phyloP scores from a whole-genome alignment of 2,113 vertebrate species.

The Tor tambroides region DNA sequence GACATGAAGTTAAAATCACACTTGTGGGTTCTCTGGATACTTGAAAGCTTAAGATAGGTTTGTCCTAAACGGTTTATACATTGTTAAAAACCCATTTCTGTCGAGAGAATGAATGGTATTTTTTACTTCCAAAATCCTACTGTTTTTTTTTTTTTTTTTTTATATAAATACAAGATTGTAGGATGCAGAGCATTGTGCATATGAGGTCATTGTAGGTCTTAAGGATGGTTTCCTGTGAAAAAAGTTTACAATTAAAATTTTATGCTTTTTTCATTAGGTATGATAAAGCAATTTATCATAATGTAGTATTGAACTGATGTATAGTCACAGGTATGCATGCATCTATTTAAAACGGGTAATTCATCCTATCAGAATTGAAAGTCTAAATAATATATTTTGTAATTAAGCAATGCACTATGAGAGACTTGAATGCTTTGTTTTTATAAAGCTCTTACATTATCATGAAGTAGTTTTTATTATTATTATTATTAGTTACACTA shows the following conservation, averaged over 20 bases:
- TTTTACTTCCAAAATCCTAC: not conserved
- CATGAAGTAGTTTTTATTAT: no score
- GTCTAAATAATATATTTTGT: not conserved
- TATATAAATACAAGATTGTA: no score
- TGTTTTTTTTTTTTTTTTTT: not conserved
- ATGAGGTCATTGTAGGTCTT: not conserved
- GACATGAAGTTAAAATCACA: not conserved
- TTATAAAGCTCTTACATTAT: not conserved
- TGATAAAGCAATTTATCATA: not conserved
- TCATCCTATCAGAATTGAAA: not conserved
- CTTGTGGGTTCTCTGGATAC: not conserved
- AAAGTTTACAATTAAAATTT: not conserved
- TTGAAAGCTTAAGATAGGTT: no score
- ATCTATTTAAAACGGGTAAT: not conserved
- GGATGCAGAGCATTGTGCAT: not conserved
- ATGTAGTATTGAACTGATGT: not conserved
- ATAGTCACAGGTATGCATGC: not conserved
- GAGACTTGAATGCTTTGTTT: not conserved
- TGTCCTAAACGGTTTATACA: not conserved
- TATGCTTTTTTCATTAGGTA: not conserved
- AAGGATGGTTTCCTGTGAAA: not conserved
- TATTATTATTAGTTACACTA: not conserved
- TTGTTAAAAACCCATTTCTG: not conserved
- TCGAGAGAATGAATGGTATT: not conserved
- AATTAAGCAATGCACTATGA: not conserved